phyloP scores from a whole-genome alignment of 2,113 vertebrate genomes.

The Diglossa brunneiventris region DNA sequence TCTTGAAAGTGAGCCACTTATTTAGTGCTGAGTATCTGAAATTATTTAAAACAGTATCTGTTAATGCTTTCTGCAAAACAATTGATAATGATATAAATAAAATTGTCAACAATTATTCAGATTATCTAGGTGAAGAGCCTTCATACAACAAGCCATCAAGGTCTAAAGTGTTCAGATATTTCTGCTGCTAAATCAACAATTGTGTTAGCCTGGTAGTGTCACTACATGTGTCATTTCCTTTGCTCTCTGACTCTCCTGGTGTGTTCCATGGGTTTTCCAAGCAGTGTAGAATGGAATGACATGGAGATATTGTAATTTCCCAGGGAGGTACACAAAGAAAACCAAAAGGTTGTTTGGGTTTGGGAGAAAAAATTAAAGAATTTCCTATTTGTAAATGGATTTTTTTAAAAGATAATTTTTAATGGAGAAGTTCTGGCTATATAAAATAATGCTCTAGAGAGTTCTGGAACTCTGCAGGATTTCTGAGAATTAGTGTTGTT shows the following conservation, averaged over 20 bases:
- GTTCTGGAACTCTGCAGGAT: background rate
- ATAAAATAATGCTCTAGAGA: background rate
- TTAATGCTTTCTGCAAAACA: constrained; percentile 1
- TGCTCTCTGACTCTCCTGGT: background rate
- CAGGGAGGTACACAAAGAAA: background rate
- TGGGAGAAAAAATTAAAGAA: background rate
- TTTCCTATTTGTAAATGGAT: background rate
- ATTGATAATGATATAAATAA: background rate
- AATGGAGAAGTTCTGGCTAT: background rate
- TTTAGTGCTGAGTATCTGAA: constrained; percentile 26
- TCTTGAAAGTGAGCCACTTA: constrained; percentile 14
- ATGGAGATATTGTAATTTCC: background rate
- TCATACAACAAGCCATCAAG: background rate
- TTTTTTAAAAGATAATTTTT: background rate
- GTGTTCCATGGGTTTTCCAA: background rate
- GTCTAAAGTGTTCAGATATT: background rate
- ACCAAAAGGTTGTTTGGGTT: background rate
- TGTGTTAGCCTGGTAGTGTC: background rate
- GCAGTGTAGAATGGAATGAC: background rate
- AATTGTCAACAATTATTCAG: background rate
- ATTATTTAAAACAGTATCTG: constrained; percentile 1
- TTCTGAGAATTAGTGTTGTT: background rate
- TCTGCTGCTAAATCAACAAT: background rate
- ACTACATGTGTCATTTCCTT: background rate
- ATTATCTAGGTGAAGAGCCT: background rate